Evolutionary conservation across 2,888 invertebrate genomes (phyloP).

Genomic region (Pomacea canaliculata): DNA sequence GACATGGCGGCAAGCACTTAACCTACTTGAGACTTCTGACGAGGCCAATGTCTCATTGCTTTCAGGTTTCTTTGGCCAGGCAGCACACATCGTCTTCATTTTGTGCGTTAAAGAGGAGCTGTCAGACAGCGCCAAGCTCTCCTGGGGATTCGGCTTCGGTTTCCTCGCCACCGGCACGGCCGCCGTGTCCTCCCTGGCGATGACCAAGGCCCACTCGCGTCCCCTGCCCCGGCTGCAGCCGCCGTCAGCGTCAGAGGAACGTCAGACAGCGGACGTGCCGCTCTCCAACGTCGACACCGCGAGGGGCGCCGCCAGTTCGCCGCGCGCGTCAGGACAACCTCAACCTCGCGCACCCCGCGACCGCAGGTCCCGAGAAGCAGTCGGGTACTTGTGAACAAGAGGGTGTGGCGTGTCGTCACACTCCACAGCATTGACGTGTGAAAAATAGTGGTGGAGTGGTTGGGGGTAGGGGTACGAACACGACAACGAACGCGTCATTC

Average conservation of each 20-base stretch:
- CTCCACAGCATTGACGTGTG: too few relatives aligned
- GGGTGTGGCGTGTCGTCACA: too few relatives aligned
- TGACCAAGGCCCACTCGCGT: conserved; percentile 15
- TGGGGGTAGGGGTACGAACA: too few relatives aligned
- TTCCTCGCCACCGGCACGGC: conserved; percentile 22
- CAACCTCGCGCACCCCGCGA: too few relatives aligned
- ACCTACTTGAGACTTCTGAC: too few relatives aligned
- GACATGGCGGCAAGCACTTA: too few relatives aligned
- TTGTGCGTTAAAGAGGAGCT: conserved; percentile 17
- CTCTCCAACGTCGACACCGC: background rate
- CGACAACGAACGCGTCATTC: too few relatives aligned
- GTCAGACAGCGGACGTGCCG: background rate
- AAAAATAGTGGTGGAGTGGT: too few relatives aligned
- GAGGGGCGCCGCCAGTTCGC: background rate
- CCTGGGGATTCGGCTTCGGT: conserved; percentile 18
- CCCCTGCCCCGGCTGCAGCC: conserved; percentile 1
- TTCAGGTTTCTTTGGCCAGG: conserved; percentile 15
- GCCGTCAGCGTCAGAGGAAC: background rate
- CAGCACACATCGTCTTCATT: conserved; percentile 23
- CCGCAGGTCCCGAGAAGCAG: too few relatives aligned
- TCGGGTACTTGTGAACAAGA: too few relatives aligned
- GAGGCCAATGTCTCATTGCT: background rate
- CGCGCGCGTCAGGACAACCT: background rate
- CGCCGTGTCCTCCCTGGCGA: conserved; percentile 13
- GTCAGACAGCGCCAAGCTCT: conserved; percentile 14